These are phyloP conservation scores for Siphamia tubifer DNA, from an alignment of 2,113 vertebrate genomes.

Conservation along the genomic window DNA sequence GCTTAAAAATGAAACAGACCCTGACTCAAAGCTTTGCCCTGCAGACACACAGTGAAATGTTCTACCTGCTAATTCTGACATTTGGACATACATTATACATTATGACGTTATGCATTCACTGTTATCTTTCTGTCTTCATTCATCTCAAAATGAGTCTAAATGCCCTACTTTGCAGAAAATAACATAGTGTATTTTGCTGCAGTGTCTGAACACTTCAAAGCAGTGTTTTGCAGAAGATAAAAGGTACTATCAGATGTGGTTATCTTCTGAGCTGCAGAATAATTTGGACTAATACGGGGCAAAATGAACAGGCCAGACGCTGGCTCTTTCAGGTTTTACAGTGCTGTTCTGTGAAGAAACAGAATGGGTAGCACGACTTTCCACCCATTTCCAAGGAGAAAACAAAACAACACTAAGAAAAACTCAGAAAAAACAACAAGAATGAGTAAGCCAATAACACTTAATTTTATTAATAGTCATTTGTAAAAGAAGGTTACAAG, in stretches of 20 bases:
- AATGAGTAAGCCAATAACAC: too few relatives aligned
- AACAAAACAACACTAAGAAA: too few relatives aligned
- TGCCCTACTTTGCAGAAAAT: neutral
- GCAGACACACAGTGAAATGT: too few relatives aligned
- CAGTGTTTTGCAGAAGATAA: neutral
- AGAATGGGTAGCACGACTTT: neutral
- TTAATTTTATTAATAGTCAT: too few relatives aligned
- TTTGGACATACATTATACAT: neutral
- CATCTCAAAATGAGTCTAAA: neutral
- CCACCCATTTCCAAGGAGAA: too few relatives aligned
- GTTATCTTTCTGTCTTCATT: neutral
- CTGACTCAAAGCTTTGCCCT: neutral
- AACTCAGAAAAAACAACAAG: too few relatives aligned
- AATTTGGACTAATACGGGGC: neutral
- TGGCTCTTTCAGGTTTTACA: neutral
- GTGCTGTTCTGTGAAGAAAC: neutral
- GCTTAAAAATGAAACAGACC: neutral
- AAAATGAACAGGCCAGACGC: neutral
- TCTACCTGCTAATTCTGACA: neutral
- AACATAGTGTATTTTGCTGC: neutral
- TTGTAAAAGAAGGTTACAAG: too few relatives aligned
- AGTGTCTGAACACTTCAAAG: slow-evolving; percentile 13
- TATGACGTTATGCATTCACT: neutral
- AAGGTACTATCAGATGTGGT: neutral
- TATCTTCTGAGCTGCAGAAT: neutral